A percentile compares a stretch with the other conserved stretches of the same genome.
phyloP scores from a whole-genome alignment of 2,797 vertebrate genomes.

The Micropoecilia bifurca region DNA sequence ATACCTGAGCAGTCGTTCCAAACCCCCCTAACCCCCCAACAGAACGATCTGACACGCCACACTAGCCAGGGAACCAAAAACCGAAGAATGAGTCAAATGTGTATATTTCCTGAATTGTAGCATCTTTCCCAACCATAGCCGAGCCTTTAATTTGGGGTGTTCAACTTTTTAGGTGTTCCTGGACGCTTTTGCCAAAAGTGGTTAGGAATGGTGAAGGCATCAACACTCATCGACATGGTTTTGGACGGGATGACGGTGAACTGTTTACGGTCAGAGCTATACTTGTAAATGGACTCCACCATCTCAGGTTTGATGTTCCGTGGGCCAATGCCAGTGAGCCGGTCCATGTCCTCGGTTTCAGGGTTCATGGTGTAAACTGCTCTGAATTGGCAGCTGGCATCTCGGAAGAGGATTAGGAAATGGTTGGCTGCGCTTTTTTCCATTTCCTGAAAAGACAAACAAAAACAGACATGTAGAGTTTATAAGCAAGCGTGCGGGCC shows the following conservation, averaged over 20 bases:
- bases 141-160: constrained; percentile 87
- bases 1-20: constrained; percentile 36
- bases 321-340: constrained; percentile 89
- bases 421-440: constrained; percentile 91
- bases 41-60: constrained; percentile 50
- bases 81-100: constrained; percentile 30
- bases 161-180: constrained; percentile 90
- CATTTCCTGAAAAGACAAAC: constrained; percentile 82
- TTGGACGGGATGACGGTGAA: constrained; percentile 94
- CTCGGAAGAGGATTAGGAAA: constrained; percentile 94
- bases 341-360: constrained; percentile 89
- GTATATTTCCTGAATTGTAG: constrained; percentile 54
- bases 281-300: constrained; percentile 94
- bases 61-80: constrained; percentile 38
- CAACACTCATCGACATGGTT: constrained; percentile 96
- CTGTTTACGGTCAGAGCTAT: constrained; percentile 95
- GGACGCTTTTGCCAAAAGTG: constrained; percentile 94
- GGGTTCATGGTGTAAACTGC: constrained; percentile 90
- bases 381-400: constrained; percentile 92
- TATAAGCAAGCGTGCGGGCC: background rate
- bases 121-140: constrained; percentile 18
- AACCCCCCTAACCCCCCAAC: constrained; percentile 26
- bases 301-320: constrained; percentile 83
- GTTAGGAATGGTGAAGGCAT: constrained; percentile 92
- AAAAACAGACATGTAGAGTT: background rate